Conservation (phyloP, 2,888 invertebrate species). For the Netelia inedita region DNA sequence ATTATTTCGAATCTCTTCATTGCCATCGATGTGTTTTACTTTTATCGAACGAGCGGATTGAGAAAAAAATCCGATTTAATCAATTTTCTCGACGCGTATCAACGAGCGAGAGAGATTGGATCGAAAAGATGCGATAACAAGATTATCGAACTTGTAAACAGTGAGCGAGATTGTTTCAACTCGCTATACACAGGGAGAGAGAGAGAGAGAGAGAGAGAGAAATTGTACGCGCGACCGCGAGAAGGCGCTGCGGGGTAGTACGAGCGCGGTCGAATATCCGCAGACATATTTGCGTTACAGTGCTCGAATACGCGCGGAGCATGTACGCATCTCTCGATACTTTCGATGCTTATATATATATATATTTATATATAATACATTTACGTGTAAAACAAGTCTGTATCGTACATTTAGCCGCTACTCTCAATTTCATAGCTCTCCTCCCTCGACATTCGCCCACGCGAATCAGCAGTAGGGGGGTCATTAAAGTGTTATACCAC, state of each 20-base stretch:
- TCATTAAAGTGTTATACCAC: conserved; percentile 41
- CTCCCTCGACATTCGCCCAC: conserved; percentile 40
- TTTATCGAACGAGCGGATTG: neutral
- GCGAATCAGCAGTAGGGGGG: neutral
- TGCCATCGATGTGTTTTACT: too few relatives aligned
- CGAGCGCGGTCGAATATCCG: neutral
- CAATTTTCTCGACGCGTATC: neutral
- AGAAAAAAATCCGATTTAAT: neutral
- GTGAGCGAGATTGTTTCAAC: conserved; percentile 1
- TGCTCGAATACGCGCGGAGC: neutral
- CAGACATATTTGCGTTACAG: neutral
- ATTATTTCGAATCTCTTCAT: too few relatives aligned
- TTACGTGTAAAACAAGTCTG: neutral
- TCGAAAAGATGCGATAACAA: neutral
- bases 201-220: neutral
- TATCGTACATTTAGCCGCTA: conserved; percentile 17
- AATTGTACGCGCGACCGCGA: neutral
- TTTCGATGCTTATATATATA: neutral
- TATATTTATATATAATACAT: neutral
- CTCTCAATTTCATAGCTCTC: conserved; percentile 55
- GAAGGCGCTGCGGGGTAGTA: neutral
- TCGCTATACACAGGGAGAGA: neutral
- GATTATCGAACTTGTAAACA: conserved; percentile 13
- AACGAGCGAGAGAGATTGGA: neutral
- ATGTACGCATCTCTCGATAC: neutral